Evolutionary conservation across 1,140 invertebrate species (phyloP).

Genomic region (Drosophila repletoides): DNA sequence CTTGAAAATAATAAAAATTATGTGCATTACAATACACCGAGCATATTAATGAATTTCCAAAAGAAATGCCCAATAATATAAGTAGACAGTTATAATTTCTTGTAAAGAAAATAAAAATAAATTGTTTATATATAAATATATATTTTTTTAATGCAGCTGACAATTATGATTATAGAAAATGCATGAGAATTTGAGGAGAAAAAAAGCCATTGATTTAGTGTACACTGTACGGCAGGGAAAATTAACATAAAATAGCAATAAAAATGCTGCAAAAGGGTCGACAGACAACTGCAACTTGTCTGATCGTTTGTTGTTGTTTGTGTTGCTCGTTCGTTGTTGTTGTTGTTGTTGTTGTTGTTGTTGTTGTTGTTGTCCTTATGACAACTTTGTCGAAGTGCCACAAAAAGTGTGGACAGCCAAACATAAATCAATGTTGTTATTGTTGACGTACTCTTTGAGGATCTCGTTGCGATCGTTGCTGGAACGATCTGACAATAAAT

Average conservation of each 20-base stretch:
- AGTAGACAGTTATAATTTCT: no score
- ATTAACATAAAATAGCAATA: conserved; percentile 75
- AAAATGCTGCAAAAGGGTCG: conserved; percentile 63
- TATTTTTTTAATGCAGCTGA: no score
- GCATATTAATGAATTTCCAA: conserved; percentile 46
- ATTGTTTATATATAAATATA: no score
- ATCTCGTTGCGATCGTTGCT: conserved; percentile 35
- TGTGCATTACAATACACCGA: neutral
- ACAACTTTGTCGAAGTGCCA: conserved; percentile 64
- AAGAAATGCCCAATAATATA: no score
- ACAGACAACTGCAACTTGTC: conserved; percentile 29
- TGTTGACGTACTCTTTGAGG: conserved; percentile 57
- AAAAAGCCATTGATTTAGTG: conserved; percentile 18
- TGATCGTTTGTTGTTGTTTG: conserved; percentile 10
- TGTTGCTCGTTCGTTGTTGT: conserved; percentile 24
- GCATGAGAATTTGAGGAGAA: conserved; percentile 6
- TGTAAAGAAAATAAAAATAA: no score
- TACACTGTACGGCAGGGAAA: conserved; percentile 6
- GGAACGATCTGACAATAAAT: conserved; percentile 72
- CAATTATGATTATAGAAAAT: conserved; percentile 11
- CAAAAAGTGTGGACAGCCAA: conserved; percentile 64
- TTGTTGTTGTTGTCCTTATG: conserved; percentile 62
- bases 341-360: conserved; percentile 28
- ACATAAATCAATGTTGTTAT: conserved; percentile 67
- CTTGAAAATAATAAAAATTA: conserved; percentile 33